Evolutionary conservation across 2,113 vertebrate species (phyloP).

Genomic region (rat (Rattus norvegicus)): GRCr8 NC_086024.1:77670501-77671000

Average conservation of each 20-base stretch:
- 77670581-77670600: background rate
- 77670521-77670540: background rate
- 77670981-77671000: background rate
- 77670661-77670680: background rate
- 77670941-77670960: slow-evolving; percentile 4
- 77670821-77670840: slow-evolving; percentile 16
- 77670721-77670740: background rate
- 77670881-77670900: background rate
- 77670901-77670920: slow-evolving; percentile 6
- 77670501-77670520: too few species aligned
- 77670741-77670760: background rate
- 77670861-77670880: background rate
- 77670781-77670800: background rate
- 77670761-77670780: background rate
- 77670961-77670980: background rate
- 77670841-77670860: background rate
- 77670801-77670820: background rate
- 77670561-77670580: background rate
- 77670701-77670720: background rate
- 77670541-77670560: background rate
- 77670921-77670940: slow-evolving; percentile 10
- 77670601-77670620: slow-evolving; percentile 4
- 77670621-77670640: background rate
- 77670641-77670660: background rate
- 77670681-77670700: background rate